Base-by-base conservation (phyloP, 2,888 invertebrate genomes). In the Orthosia gothica region DNA sequence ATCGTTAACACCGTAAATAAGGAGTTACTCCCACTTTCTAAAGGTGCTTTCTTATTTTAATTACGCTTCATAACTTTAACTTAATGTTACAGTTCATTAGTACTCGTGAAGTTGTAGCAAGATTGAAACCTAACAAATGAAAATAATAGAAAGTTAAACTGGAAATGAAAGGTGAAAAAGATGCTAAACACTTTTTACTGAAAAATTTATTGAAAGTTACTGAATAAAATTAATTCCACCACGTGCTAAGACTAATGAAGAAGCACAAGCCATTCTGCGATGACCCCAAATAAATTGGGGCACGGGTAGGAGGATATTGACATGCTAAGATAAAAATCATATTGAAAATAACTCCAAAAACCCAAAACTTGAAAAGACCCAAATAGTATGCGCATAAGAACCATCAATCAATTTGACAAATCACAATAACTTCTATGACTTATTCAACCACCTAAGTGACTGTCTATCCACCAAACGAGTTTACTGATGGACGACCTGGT, bases 381-480 rank as follows among this genome's bases (percentile, higher is more conserved):
- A 40, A 9, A 40, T 1, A 40, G 9, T 9, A 40, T 9, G 40
- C 9, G 15, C 40, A 40, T 20, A 68, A 68, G 16, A 32, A 4
- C 18, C 11, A 49, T 20, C 12, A 5, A 65, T 64, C 15, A 11
- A 67, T 32, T 20, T 0, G 13, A 5, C 2, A 13, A 12, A 18
- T 16, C 9, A 69, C 26, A 32, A 52, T 12, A 23, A 23, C 12
- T 23, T n/a, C 18, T 11, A 50, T 18, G 54, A 49, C 47, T 5
- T 12, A 72, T 57, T 57, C n/a, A 23, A 47, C 18, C 26, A 70
- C 20, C 5, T 16, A 26, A 70, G 70, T 70, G n/a, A 0, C 13
- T 13, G 15, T 23, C 20, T 16, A 9, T 55, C 12, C 5, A 7
- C 0, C 20, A 18, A 32, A 20, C 5, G 13, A 18, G 16, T 32